Evolutionary conservation across 1,140 invertebrate genomes (phyloP).

Genomic region (Vollenhovia emeryi): DNA sequence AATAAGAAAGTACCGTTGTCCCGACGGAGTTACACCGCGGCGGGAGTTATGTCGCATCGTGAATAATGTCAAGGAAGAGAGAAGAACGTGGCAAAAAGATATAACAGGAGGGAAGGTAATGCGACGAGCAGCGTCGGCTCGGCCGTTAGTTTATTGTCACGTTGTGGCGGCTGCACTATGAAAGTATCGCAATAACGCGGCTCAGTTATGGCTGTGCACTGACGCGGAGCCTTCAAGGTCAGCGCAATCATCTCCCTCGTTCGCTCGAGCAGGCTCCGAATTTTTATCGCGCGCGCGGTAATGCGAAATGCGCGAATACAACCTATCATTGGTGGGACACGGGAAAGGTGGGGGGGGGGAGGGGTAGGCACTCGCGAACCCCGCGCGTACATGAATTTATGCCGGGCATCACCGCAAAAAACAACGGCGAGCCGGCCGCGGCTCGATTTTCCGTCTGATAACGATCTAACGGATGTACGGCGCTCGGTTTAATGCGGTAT

Average conservation of each 20-base stretch:
- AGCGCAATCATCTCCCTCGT: constrained; percentile 74
- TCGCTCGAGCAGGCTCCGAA: constrained; percentile 69
- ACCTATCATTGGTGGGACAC: constrained; percentile 52
- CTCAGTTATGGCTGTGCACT: constrained; percentile 68
- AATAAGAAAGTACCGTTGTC: constrained; percentile 39
- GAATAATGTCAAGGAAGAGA: constrained; percentile 45
- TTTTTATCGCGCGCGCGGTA: constrained; percentile 57
- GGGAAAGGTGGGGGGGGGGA: neutral
- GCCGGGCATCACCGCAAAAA: constrained; percentile 45
- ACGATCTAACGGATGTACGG: constrained; percentile 67
- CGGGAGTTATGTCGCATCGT: constrained; percentile 48
- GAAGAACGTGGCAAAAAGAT: constrained; percentile 29
- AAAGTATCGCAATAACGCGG: constrained; percentile 70
- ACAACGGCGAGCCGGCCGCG: constrained; percentile 12
- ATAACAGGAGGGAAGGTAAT: constrained; percentile 80
- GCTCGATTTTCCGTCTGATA: constrained; percentile 54
- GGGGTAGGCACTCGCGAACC: constrained; percentile 41
- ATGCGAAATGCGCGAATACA: constrained; percentile 53
- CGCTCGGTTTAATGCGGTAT: constrained; percentile 39
- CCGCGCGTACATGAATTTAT: constrained; percentile 58
- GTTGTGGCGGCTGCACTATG: constrained; percentile 57
- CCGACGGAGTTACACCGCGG: neutral
- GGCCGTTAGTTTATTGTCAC: constrained; percentile 69
- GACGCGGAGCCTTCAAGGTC: constrained; percentile 75
- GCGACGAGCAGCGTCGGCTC: constrained; percentile 84